phyloP scores from a whole-genome alignment of 1,140 invertebrate genomes.

The Drosophila asahinai region DNA sequence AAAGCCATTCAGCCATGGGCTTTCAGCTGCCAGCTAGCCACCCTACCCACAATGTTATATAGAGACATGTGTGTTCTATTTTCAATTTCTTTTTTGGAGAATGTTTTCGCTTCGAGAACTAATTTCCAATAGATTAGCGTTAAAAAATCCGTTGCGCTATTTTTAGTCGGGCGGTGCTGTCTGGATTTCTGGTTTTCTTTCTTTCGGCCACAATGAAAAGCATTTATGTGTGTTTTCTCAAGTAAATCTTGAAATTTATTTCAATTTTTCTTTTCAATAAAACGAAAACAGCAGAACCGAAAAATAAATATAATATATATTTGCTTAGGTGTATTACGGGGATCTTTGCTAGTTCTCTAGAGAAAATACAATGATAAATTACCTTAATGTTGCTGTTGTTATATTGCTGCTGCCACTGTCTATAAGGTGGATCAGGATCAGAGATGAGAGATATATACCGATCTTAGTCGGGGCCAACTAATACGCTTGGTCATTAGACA shows the following conservation, averaged over 20 bases:
- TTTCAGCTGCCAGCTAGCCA: constrained; percentile 61
- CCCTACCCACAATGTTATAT: constrained; percentile 22
- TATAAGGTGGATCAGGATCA: constrained; percentile 48
- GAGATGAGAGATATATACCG: constrained; percentile 30
- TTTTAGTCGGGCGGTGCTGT: constrained; percentile 57
- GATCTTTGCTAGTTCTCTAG: constrained; percentile 47
- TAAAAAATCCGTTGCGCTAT: constrained; percentile 65
- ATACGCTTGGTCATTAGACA: constrained; percentile 52
- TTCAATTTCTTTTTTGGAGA: constrained; percentile 76
- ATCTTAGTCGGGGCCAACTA: constrained; percentile 27
- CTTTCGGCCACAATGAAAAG: constrained; percentile 65
- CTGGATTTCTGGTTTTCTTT: constrained; percentile 64
- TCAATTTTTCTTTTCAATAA: constrained; percentile 69
- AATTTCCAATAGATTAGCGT: constrained; percentile 82
- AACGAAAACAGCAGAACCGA: constrained; percentile 42
- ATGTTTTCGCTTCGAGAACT: constrained; percentile 66
- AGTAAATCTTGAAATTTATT: constrained; percentile 79
- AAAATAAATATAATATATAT: constrained; percentile 35
- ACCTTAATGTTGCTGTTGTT: constrained; percentile 41
- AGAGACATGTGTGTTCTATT: constrained; percentile 61
- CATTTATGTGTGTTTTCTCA: constrained; percentile 67
- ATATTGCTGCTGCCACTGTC: constrained; percentile 29
- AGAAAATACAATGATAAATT: constrained; percentile 75
- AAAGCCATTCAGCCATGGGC: constrained; percentile 63
- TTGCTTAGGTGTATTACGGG: constrained; percentile 44